Evolutionary conservation across 2,113 vertebrate genomes (phyloP).

Genomic region (Anser cygnoides): DNA sequence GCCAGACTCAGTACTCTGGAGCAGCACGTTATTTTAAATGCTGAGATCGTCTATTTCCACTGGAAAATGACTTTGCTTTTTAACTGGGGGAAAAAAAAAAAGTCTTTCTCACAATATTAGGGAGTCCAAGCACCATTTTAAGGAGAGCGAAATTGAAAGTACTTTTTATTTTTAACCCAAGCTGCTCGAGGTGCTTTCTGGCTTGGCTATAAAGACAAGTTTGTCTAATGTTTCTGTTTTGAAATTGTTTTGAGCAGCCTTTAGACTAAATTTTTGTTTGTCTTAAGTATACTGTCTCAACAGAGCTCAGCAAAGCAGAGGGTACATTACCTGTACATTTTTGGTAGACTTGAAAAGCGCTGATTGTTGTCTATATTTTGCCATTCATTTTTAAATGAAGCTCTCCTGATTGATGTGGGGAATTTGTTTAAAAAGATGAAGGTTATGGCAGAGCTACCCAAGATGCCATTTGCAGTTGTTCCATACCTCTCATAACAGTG

Average conservation of each 20-base stretch:
- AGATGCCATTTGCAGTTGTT: slow-evolving; percentile 3
- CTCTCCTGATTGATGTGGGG: slow-evolving; percentile 25
- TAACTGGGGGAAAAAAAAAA: neutral
- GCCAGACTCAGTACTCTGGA: neutral
- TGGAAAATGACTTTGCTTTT: neutral
- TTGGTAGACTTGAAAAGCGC: neutral
- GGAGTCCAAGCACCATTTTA: neutral
- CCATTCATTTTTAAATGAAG: slow-evolving; percentile 32
- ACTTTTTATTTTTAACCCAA: neutral
- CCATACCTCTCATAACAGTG: neutral
- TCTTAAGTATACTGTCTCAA: neutral
- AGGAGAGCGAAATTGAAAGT: neutral
- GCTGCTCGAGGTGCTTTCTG: neutral
- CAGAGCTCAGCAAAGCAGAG: neutral
- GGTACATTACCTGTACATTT: neutral
- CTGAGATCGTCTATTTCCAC: neutral
- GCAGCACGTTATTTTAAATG: neutral
- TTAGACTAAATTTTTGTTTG: neutral
- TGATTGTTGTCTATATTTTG: neutral
- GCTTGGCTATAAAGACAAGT: slow-evolving; percentile 13
- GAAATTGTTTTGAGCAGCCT: neutral
- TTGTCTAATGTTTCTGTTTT: neutral
- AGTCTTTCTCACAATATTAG: neutral
- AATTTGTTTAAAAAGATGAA: slow-evolving; percentile 31
- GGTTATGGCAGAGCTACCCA: neutral